Base-by-base conservation (phyloP, 92 coral and sea anemone genomes). In the Heliopora coerulea region DNA sequence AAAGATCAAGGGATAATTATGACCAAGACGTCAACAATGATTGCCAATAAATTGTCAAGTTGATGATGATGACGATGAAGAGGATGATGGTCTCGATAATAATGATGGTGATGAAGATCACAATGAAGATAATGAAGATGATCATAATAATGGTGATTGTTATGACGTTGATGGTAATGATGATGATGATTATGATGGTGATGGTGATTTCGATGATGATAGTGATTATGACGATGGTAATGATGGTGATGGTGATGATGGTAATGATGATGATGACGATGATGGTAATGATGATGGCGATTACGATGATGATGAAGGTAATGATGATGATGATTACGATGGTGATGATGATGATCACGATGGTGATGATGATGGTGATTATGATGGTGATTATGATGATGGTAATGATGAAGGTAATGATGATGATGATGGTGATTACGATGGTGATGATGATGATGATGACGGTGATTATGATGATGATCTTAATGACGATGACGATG, bases 61-160 rank as follows among this genome's bases (percentile, higher is more conserved):
- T 70, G 74, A 29, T 35, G 68, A 50, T 65, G 73, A 37, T 65
- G 65, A 19, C 15, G 78, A 56, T 72, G 41, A 56, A 13, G 78
- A 34, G 59, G 66, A 21, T 72, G 41, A 29, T 72, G 50, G 23
- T 72, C 9, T 3, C 59, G 78, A 72, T 72, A 75, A 30, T 59
- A 8, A 31, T 72, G 68, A 50, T 72, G 68, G 23, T 72, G 78
- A 59, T 72, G 68, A 56, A 59, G 75, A 26, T 72, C 29, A 18
- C 59, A 24, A 28, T 50, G 68, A 18, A 13, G 68, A 26, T 56
- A 63, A 23, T 56, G 68, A 59, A 59, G 75, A 72, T 72, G 68
- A 26, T 72, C 44, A 26, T 59, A 75, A 72, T 72, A 75, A 72
- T 72, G 50, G 18, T 72, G 78, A 50, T 72, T 41, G 30, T 72